Evolutionary conservation across 2,888 invertebrate species (phyloP), one percentile per base, ranked within the genome.

Genomic region (Drosophila tanythrix): DNA sequence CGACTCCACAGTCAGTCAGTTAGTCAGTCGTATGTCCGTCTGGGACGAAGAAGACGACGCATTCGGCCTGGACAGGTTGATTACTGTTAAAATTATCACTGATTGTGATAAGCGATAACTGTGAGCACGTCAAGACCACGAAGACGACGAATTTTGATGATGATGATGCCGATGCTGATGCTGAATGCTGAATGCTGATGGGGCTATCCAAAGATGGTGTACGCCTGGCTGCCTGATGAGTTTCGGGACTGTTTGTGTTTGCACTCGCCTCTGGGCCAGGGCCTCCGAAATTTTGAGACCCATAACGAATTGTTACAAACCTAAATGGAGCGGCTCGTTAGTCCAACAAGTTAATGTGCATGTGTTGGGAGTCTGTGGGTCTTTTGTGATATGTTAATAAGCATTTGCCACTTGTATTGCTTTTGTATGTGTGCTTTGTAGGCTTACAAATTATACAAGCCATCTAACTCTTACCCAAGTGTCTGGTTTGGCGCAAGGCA

Each of bases 1-100:
- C 65, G 51, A 38, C 31, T 67, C 29, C 43, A 48, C 38, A 27
- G 18, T 18, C 31, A 35, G 66, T 31, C 70, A 48, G 62, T 68
- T 69, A 59, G 64, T 53, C 56, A 36, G 76, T 76, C 75, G 71
- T 81, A 59, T 71, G 76, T 72, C 63, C 60, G 70, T 48, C 29
- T 38, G 73, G 59, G 60, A 56, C 56, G 31, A 63, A 43, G 38
- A 58, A 36, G 70, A 75, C 65, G 64, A 78, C 81, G 79, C 90
- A 86, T 82, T 81, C 76, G 75, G 70, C 71, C 74, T 78, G 85
- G 90, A 90, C 88, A 88, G 88, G 88, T 88, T 88, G 88, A 90
- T 90, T 90, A 88, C 89, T 90, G 89, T 89, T 90, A 79, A 90
- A 88, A 83, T 88, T 89, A 88, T 88, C 88, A 90, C 90, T 88